Percentiles rank a stretch among this genome's conserved stretches.
Conservation (phyloP, 1,140 invertebrate genomes). For the Zophobas morio region DNA sequence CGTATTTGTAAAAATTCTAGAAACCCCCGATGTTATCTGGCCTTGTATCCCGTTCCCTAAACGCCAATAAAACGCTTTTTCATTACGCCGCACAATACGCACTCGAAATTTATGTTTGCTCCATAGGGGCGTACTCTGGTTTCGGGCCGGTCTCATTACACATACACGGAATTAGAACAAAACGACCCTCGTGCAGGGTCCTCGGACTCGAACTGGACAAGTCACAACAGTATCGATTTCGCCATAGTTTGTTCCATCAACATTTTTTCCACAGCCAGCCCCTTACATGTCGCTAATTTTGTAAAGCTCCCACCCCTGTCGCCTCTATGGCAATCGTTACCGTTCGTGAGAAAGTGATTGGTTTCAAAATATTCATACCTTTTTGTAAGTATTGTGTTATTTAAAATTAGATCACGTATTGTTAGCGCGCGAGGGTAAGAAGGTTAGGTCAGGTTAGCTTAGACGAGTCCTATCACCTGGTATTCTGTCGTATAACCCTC, state of each 20-base stretch:
- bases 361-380: constrained; percentile 53
- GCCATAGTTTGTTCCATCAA: constrained; percentile 5
- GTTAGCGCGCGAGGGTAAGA: constrained; percentile 55
- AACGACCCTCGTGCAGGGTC: constrained; percentile 1
- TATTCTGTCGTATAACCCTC: not conserved
- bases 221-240: constrained; percentile 28
- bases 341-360: constrained; percentile 55
- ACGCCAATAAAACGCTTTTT: constrained; percentile 35
- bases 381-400: constrained; percentile 60
- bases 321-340: constrained; percentile 28
- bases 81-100: constrained; percentile 4
- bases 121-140: constrained; percentile 8
- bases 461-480: constrained; percentile 54
- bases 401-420: constrained; percentile 63
- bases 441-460: constrained; percentile 53
- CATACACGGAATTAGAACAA: constrained; percentile 15
- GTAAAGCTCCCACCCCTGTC: constrained; percentile 27
- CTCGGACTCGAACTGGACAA: not conserved
- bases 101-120: constrained; percentile 21
- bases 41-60: constrained; percentile 21
- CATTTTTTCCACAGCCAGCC: constrained; percentile 21
- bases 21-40: constrained; percentile 25
- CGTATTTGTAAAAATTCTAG: too few species aligned
- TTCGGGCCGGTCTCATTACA: not conserved
- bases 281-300: constrained; percentile 26